These are phyloP conservation scores for Kryptolebias ocellatus DNA, from an alignment of 2,797 vertebrate genomes.

Conservation along the genomic window DNA sequence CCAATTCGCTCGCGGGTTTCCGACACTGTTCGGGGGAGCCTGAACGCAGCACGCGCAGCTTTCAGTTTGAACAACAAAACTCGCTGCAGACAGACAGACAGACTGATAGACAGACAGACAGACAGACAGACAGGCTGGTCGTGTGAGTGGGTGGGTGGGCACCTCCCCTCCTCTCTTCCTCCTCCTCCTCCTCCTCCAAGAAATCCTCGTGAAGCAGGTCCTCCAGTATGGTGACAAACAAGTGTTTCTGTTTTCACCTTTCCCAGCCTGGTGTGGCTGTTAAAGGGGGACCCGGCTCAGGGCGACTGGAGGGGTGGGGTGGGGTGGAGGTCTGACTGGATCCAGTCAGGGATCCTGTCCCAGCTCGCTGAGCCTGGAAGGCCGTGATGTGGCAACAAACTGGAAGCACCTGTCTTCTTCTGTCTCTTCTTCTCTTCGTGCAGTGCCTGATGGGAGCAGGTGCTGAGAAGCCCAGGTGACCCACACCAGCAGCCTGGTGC, in stretches of 20 bases:
- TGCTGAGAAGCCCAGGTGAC: too few relatives aligned
- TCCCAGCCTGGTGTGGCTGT: slow-evolving; percentile 75
- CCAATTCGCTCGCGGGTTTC: slow-evolving; percentile 46
- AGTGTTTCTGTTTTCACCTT: too few relatives aligned
- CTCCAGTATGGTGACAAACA: too few relatives aligned
- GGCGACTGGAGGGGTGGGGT: not conserved
- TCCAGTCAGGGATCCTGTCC: too few relatives aligned
- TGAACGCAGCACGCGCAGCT: slow-evolving; percentile 57
- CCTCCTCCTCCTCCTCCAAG: too few relatives aligned
- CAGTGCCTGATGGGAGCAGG: too few relatives aligned
- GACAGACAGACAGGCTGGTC: slow-evolving; percentile 49
- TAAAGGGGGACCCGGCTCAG: slow-evolving; percentile 78
- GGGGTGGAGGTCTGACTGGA: slow-evolving; percentile 5
- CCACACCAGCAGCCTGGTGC: too few relatives aligned
- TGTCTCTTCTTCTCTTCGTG: slow-evolving; percentile 19
- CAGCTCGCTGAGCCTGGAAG: slow-evolving; percentile 39
- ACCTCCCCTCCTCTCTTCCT: not conserved
- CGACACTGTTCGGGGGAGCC: slow-evolving; percentile 47
- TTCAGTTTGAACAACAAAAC: slow-evolving; percentile 72
- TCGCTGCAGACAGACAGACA: slow-evolving; percentile 36
- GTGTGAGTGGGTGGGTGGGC: slow-evolving; percentile 27
- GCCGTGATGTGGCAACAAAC: slow-evolving; percentile 24
- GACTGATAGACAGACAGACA: slow-evolving; percentile 11
- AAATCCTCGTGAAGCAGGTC: slow-evolving; percentile 25
- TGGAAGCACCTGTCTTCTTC: slow-evolving; percentile 21